Evolutionary conservation across 2,113 vertebrate genomes (phyloP).

Genomic region (Oryctolagus cuniculus): DNA sequence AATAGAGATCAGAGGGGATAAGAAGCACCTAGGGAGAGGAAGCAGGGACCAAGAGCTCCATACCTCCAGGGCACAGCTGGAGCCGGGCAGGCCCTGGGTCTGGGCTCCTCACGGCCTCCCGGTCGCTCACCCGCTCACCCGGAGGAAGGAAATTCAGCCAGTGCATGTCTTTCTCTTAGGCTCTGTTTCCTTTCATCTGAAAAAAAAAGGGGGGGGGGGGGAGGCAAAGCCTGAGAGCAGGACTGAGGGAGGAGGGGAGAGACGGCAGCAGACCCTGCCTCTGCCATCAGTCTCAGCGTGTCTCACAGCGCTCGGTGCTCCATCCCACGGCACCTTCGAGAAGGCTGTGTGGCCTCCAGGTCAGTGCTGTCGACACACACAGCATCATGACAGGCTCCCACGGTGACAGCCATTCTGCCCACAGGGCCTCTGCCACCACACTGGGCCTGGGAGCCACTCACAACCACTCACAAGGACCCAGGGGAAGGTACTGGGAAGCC

Average conservation of each 20-base stretch:
- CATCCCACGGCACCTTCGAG: neutral
- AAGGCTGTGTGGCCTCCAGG: neutral
- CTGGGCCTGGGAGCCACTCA: neutral
- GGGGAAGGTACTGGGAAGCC: neutral
- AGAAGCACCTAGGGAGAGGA: neutral
- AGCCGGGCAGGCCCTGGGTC: neutral
- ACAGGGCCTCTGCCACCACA: neutral
- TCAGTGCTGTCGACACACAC: rapidly evolving
- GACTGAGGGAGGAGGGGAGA: neutral
- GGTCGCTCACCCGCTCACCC: neutral
- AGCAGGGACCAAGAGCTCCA: neutral
- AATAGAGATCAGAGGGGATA: neutral
- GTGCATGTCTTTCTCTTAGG: neutral
- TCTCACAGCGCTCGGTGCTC: rapidly evolving
- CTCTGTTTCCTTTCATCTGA: neutral
- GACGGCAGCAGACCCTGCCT: neutral
- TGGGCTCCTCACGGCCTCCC: neutral
- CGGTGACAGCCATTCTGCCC: neutral
- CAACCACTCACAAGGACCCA: neutral
- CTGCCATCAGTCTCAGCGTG: neutral
- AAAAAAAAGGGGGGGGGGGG: neutral
- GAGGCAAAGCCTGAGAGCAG: neutral
- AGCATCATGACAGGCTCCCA: neutral
- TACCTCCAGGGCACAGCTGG: neutral
- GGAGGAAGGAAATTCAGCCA: neutral